phyloP scores from a whole-genome alignment of 2,888 invertebrate genomes.

The Agrotis puta region DNA sequence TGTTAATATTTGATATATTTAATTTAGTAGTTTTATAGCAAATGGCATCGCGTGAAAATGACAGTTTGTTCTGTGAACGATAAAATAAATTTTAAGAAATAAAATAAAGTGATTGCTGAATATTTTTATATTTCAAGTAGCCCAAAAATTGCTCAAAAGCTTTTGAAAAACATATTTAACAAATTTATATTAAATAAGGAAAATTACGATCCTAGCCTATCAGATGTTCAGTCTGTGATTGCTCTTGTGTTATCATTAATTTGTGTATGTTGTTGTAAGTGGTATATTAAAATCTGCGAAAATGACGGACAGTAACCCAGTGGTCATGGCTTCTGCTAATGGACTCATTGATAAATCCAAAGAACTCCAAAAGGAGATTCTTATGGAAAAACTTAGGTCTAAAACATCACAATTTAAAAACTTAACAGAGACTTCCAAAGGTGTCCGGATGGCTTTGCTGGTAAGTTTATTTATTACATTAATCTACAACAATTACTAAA shows the following conservation, averaged over 20 bases:
- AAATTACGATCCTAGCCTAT: conserved; percentile 61
- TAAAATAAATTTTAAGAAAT: conserved; percentile 59
- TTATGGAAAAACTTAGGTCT: conserved; percentile 97
- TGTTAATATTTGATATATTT: conserved; percentile 20
- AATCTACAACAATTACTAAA: background rate
- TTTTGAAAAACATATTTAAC: conserved; percentile 25
- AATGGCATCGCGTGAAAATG: conserved; percentile 80
- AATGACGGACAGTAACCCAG: conserved; percentile 83
- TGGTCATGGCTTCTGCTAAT: conserved; percentile 79
- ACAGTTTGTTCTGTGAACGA: conserved; percentile 72
- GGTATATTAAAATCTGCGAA: conserved; percentile 59
- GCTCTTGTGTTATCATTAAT: conserved; percentile 71
- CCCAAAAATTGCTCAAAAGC: conserved; percentile 44
- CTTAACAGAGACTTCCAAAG: conserved; percentile 96
- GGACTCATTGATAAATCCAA: conserved; percentile 86
- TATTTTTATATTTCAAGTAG: conserved; percentile 49
- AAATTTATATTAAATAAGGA: conserved; percentile 38
- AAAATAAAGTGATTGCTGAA: conserved; percentile 44
- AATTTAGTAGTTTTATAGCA: conserved; percentile 68
- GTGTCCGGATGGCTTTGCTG: conserved; percentile 96
- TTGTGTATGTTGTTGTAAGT: conserved; percentile 67
- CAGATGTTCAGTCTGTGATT: conserved; percentile 76
- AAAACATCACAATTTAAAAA: conserved; percentile 95
- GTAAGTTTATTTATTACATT: conserved; percentile 85
- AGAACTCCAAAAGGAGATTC: conserved; percentile 94